Evolutionary conservation across 2,797 vertebrate species (phyloP), one percentile per base, ranked within the genome.

Genomic region (Sebastes goodei): DNA sequence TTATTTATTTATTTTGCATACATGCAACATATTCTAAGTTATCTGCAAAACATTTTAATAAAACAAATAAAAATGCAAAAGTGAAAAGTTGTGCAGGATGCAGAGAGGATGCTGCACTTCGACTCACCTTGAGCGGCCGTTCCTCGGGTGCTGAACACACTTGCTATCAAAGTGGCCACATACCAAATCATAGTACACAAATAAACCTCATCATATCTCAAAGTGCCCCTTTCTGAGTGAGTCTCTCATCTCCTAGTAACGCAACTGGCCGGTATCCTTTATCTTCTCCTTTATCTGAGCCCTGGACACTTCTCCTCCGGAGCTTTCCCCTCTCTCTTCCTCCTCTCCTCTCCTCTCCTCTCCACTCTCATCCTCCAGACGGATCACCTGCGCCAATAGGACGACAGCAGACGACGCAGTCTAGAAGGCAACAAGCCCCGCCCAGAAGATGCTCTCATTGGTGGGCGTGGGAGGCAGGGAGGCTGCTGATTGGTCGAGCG

Each of bases 101-200:
- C 42, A 46, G 42, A 46, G 42, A 17, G 15, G 42, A 46, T 78
- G 21, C 83, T 94, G 97, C 96, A 96, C 96, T 97, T 97, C 96
- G 93, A 97, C 98, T 99, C 98, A 99, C 98, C 98, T 99, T 99
- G 98, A 95, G 97, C 97, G 94, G 97, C 96, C 92, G 97, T 96
- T 97, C 97, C 97, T 95, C 97, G 93, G 96, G 96, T 96, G 96
- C 96, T 96, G 97, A 98, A 97, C 95, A 99, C 97, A 98, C 97
- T 98, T 98, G 98, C 98, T 97, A 99, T 97, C 97, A 98, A 97
- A 98, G 97, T 97, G 96, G 97, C 97, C 97, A 98, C 97, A 98
- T 97, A 97, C 96, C 97, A 97, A 97, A 98, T 98, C 97, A 98
- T 98, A 98, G 97, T 98, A 97, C 97, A 96, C 92, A 95, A 95